Base-by-base conservation (phyloP, 2,888 invertebrate genomes). In the Chymomyza amoena region DNA sequence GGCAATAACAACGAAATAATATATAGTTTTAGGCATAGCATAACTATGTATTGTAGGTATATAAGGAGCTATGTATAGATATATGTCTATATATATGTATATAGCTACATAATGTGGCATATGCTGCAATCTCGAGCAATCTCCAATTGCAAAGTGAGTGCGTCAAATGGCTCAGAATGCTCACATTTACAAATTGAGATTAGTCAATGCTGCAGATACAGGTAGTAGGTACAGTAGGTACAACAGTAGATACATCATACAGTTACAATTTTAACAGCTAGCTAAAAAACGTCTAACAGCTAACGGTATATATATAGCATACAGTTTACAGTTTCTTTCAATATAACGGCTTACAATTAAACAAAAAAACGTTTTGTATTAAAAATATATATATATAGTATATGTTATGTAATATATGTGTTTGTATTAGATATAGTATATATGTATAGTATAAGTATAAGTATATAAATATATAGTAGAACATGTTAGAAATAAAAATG, bases 151-250 rank as follows among this genome's bases (percentile, higher is more conserved):
- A 92, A 91, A 90, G 91, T 92, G 92, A 90, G 90, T 89, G 90
- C 90, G 83, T 87, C 72, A 82, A 87, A 87, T 78, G 80, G 89
- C 91, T 89, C 86, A 76, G n/a, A 77, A 76, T 93, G 93, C 97
- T 97, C 97, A 97, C 96, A 97, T 96, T 97, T 97, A 98, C 97
- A 96, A 96, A 96, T 97, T 97, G 98, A 98, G 97, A 98, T 98
- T 98, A 96, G 94, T 94, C 95, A 94, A 95, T 93, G 93, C 93
- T 92, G 93, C 90, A 90, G 81, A 87, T 80, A 76, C 56, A 75
- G 36, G 36, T 73, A 70, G 68, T 77, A 73, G 32, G 9, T 32
- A 32, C 32, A 32, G 32, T 32, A 32, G 32, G 66, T 66, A 57
- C 70, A 45, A 32, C 32, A 32, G 32, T 32, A 32, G 32, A 68